phyloP scores from a whole-genome alignment of 1,140 invertebrate species.

The Heliconius himera region DNA sequence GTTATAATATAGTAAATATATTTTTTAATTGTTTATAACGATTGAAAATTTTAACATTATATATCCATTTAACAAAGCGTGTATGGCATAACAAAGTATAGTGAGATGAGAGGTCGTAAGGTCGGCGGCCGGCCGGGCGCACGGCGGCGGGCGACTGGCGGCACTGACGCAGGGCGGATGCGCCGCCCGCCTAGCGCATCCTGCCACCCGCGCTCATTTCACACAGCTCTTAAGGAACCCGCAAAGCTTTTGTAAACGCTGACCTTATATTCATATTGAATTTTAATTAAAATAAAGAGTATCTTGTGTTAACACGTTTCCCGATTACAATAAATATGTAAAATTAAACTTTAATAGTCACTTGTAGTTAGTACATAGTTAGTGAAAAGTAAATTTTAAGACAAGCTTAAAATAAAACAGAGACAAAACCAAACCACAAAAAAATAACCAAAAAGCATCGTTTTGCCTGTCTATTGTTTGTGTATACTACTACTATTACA shows the following conservation, averaged over 20 bases:
- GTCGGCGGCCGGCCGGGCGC: slow-evolving; percentile 72
- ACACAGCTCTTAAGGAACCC: slow-evolving; percentile 48
- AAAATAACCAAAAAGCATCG: too few species aligned
- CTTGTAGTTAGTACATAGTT: too few species aligned
- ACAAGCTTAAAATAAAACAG: too few species aligned
- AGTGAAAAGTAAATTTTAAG: too few species aligned
- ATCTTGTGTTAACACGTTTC: background rate
- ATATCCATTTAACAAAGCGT: slow-evolving; percentile 38
- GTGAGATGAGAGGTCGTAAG: slow-evolving; percentile 39
- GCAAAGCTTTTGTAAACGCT: slow-evolving; percentile 43
- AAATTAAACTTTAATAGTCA: too few species aligned
- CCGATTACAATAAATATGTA: too few species aligned
- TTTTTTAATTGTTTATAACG: slow-evolving; percentile 35
- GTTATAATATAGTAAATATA: slow-evolving; percentile 30
- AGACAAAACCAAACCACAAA: too few species aligned
- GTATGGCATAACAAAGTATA: slow-evolving; percentile 41
- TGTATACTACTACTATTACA: too few species aligned
- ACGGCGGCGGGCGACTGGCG: slow-evolving; percentile 78
- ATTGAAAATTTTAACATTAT: slow-evolving; percentile 29
- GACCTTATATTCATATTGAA: slow-evolving; percentile 7
- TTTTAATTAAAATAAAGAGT: background rate
- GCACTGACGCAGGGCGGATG: slow-evolving; percentile 78
- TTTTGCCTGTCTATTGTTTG: too few species aligned
- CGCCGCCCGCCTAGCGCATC: slow-evolving; percentile 74
- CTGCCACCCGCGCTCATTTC: slow-evolving; percentile 55